A percentile compares a stretch with the other conserved stretches of the same genome.
These are phyloP conservation scores for Chiloscyllium plagiosum DNA, from an alignment of 2,113 vertebrate species.

Conservation along the genomic window DNA sequence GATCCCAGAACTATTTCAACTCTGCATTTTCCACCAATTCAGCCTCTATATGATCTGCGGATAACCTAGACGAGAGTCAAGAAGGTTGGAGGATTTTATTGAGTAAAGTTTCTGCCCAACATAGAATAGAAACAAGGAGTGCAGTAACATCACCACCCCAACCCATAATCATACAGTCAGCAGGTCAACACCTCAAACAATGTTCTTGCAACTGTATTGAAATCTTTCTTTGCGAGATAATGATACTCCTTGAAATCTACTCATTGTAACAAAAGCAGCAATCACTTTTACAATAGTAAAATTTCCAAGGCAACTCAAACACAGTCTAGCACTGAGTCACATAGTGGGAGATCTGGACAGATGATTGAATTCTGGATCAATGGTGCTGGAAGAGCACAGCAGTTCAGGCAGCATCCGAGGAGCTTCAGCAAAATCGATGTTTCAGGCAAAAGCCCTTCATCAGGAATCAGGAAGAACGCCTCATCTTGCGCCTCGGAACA, in stretches of 20 bases:
- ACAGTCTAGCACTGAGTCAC: neutral
- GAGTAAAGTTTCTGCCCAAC: neutral
- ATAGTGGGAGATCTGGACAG: neutral
- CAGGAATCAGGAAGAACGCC: no score
- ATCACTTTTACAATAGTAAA: neutral
- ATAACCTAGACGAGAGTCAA: neutral
- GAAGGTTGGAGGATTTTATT: neutral
- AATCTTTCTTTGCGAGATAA: neutral
- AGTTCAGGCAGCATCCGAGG: no score
- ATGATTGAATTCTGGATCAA: no score
- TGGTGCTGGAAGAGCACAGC: no score
- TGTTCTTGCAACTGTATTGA: neutral
- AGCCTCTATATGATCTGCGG: neutral
- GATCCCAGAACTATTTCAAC: neutral
- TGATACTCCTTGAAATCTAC: neutral
- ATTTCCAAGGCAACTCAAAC: neutral
- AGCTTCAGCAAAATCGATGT: no score
- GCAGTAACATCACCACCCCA: neutral
- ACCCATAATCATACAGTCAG: neutral
- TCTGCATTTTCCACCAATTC: no score
- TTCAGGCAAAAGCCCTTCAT: no score
- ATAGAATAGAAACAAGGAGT: neutral
- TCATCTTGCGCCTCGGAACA: no score
- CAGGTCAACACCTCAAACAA: no score
- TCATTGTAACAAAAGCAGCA: neutral